Percentiles rank a stretch among this genome's conserved stretches.
Conservation (phyloP, 1,140 invertebrate species). For the Lasaia peninsularis region DNA sequence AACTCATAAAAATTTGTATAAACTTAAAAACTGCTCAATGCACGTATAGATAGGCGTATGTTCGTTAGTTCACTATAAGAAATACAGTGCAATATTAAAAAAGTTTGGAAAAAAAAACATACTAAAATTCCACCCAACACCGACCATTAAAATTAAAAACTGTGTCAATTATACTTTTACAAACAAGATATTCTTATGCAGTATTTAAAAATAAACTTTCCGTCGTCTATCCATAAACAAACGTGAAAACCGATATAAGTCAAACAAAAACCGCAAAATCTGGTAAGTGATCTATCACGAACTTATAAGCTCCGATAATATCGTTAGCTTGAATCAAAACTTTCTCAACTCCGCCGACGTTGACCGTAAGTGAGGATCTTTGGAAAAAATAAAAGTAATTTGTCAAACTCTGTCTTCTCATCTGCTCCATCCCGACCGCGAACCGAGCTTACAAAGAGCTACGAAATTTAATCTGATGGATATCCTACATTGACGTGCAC, state of each 20-base stretch:
- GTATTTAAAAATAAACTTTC: background rate
- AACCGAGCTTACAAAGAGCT: background rate
- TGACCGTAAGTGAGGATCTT: slow-evolving; percentile 32
- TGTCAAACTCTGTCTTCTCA: slow-evolving; percentile 40
- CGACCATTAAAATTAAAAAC: too few relatives aligned
- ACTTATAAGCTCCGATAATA: slow-evolving; percentile 6
- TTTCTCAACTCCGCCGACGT: slow-evolving; percentile 13
- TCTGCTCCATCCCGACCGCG: slow-evolving; percentile 25
- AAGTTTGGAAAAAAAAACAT: too few relatives aligned
- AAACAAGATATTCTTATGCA: too few relatives aligned
- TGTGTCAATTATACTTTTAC: too few relatives aligned
- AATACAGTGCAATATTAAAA: too few relatives aligned
- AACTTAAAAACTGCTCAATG: too few relatives aligned
- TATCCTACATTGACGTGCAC: background rate
- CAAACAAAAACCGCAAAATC: slow-evolving; percentile 11
- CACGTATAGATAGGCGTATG: too few relatives aligned
- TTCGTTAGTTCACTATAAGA: too few relatives aligned
- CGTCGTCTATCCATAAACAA: background rate
- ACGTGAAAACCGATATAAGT: background rate
- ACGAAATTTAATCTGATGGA: background rate
- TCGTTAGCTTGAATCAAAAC: slow-evolving; percentile 22
- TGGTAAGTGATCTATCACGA: slow-evolving; percentile 9
- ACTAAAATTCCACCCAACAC: too few relatives aligned
- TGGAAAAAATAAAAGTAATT: slow-evolving; percentile 42
- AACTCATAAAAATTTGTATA: too few relatives aligned